phyloP scores from a whole-genome alignment of 2,888 invertebrate genomes.

The Orthosia gothica region DNA sequence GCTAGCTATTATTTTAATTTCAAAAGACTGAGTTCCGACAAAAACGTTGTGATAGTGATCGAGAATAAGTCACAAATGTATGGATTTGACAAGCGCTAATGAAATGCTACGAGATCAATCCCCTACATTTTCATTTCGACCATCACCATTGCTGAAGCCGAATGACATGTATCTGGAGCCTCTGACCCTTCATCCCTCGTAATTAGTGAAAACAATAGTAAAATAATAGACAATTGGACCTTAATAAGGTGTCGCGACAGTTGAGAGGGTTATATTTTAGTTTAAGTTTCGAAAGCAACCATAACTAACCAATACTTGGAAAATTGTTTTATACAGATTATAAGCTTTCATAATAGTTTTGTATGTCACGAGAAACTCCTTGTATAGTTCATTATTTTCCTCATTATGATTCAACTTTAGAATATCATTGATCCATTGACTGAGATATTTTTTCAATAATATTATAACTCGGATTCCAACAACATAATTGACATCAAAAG shows the following conservation, averaged over 20 bases:
- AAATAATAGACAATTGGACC: background rate
- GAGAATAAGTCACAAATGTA: no score
- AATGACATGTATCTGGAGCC: no score
- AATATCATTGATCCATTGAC: slow-evolving; percentile 8
- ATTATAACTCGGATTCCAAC: slow-evolving; percentile 29
- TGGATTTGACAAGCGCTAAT: no score
- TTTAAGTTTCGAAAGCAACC: no score
- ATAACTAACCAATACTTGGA: slow-evolving; percentile 49
- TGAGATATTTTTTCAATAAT: slow-evolving; percentile 38
- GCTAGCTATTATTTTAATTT: no score
- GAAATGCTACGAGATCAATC: no score
- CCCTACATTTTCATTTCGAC: no score
- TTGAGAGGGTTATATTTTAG: background rate
- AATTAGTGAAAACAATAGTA: no score
- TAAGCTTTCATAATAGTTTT: slow-evolving; percentile 42
- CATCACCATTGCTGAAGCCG: no score
- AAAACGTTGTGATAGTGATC: no score
- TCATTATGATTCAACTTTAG: background rate
- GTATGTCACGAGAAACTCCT: slow-evolving; percentile 17
- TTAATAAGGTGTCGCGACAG: background rate
- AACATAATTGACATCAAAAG: slow-evolving; percentile 38
- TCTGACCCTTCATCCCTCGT: no score
- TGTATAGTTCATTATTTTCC: background rate
- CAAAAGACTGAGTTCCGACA: no score
- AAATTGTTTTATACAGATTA: slow-evolving; percentile 35